Evolutionary conservation across 2,113 vertebrate species (phyloP).

Genomic region (Hydrolagus affinis): DNA sequence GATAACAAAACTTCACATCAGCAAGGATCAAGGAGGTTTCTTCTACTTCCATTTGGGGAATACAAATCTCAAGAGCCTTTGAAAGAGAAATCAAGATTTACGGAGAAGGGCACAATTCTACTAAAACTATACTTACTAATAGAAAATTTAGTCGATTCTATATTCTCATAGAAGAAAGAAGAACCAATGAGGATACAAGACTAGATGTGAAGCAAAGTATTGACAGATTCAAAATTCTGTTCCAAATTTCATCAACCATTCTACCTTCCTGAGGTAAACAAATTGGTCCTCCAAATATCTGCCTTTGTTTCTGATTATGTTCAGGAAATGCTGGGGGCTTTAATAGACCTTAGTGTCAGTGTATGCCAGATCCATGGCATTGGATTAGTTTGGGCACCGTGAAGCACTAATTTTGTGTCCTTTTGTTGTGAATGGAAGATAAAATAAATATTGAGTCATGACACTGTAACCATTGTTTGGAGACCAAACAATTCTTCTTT

Average conservation of each 20-base stretch:
- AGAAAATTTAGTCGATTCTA: too few species aligned
- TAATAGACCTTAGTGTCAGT: not conserved
- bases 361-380: not conserved
- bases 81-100: conserved; percentile 18
- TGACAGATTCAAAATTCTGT: too few species aligned
- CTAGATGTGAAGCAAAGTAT: too few species aligned
- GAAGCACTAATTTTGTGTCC: not conserved
- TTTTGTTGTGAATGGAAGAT: not conserved
- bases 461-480: not conserved
- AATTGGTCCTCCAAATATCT: too few species aligned
- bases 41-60: not conserved
- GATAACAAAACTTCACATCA: conserved; percentile 1
- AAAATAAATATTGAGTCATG: not conserved
- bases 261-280: too few species aligned
- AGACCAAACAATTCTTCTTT: not conserved
- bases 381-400: not conserved
- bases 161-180: too few species aligned
- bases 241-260: too few species aligned
- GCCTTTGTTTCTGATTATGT: too few species aligned
- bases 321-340: not conserved
- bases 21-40: not conserved
- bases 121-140: too few species aligned
- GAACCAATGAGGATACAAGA: too few species aligned
- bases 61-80: conserved; percentile 18
- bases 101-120: not conserved